These are phyloP conservation scores for Oreotragus oreotragus DNA, from an alignment of 2,113 vertebrate genomes.

Conservation along the genomic window DNA sequence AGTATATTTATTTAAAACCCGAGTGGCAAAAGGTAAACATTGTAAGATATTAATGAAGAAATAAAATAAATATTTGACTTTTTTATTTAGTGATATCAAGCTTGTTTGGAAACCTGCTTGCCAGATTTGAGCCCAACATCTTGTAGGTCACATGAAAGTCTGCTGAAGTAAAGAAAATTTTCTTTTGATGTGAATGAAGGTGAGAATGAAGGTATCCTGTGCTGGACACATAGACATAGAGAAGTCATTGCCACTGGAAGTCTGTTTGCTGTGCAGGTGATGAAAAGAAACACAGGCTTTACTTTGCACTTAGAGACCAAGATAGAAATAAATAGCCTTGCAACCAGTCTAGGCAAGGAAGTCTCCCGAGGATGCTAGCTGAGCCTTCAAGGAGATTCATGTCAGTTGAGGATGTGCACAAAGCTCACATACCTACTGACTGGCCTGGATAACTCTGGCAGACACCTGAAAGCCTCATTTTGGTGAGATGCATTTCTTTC, in stretches of 20 bases:
- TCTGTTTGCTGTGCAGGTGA: not conserved
- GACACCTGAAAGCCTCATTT: not conserved
- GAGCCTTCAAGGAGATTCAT: not conserved
- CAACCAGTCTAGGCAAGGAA: not conserved
- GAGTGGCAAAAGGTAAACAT: conserved; percentile 31
- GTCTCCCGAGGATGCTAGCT: not conserved
- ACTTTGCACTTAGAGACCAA: not conserved
- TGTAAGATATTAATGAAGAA: conserved; percentile 39
- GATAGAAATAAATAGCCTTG: fast-evolving
- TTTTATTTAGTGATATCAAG: not conserved
- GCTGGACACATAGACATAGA: not conserved
- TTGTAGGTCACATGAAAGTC: not conserved
- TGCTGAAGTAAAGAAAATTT: not conserved
- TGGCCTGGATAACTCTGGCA: not conserved
- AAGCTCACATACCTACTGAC: not conserved
- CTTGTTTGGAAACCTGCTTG: not conserved
- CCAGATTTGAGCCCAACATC: not conserved
- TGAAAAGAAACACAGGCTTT: not conserved
- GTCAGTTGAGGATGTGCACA: not conserved
- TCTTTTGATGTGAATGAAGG: not conserved
- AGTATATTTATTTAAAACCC: conserved; percentile 48
- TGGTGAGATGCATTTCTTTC: not conserved
- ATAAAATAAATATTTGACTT: conserved; percentile 15
- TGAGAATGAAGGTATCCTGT: not conserved
- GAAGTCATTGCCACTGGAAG: not conserved